Evolutionary conservation across 2,113 vertebrate species (phyloP), one percentile per base, ranked within the genome.

Genomic region (Pelusios castaneus): DNA sequence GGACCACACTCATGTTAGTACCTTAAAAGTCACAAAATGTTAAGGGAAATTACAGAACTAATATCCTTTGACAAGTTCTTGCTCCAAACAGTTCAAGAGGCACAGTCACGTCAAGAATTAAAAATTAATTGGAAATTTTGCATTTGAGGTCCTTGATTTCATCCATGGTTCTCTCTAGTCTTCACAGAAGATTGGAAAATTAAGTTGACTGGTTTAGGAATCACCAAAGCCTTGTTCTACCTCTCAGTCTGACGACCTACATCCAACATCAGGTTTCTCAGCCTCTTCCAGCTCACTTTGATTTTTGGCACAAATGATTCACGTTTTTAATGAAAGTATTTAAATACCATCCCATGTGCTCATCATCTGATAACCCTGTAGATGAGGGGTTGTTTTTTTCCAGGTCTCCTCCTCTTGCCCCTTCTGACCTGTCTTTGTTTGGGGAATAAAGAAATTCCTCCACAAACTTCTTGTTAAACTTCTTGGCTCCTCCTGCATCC

Each of bases 21-120:
- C 92, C 93, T 93, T 78, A 77, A 34, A n/a, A 92, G 95, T 89
- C 91, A 95, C 51, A 55, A 49, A 91, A 90, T 90, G 1, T 90
- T 79, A 93, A 95, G 88, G 87, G 49, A 54, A 80, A 25, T 47
- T 41, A 38, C 31, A 55, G 24, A 45, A 47, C 85, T 94, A 49
- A 70, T 5, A 49, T 70, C 70, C 60, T 41, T 89, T 93, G 83
- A 31, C 77, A 95, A 94, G 73, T 93, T 88, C 78, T 79, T 89
- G 87, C 49, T 58, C 73, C 22, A 76, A 60, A 77, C 87, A 77
- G 67, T 67, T 87, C 80, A 63, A 21, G 80, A 94, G 27, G 25
- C 80, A 85, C 75, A 73, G 10, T 80, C 54, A 60, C 38, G 76
- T 60, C 21, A 92, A 87, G 56, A 94, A 92, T 43, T 55, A 92